Conservation (phyloP, 2,797 vertebrate genomes). For the Aselliscus stoliczkanus region DNA sequence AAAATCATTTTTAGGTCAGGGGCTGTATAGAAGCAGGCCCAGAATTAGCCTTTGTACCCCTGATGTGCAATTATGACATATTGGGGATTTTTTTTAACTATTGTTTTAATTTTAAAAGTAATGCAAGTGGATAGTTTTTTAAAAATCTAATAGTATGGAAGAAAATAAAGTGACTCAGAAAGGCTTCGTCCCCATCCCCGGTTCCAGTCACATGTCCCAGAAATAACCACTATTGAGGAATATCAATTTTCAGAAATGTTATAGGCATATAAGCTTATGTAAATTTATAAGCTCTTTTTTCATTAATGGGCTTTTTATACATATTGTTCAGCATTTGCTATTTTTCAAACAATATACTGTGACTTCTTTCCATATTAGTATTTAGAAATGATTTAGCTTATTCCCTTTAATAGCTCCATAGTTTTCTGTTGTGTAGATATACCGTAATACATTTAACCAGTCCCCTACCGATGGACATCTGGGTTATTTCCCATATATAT, state of each 20-base stretch:
- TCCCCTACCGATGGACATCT: not conserved
- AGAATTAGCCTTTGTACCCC: not conserved
- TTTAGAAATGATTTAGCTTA: not conserved
- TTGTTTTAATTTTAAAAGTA: conserved; percentile 41
- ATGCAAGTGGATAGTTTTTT: conserved; percentile 6
- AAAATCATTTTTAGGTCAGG: not conserved
- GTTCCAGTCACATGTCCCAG: not conserved
- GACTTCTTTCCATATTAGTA: not conserved
- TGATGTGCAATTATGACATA: not conserved
- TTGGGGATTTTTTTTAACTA: not conserved
- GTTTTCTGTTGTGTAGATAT: not conserved
- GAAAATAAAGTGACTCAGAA: conserved; percentile 38
- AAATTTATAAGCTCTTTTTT: conserved; percentile 13
- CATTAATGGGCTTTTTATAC: not conserved
- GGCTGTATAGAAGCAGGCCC: not conserved
- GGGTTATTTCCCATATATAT: not conserved
- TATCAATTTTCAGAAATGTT: conserved; percentile 35
- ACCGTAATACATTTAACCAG: not conserved
- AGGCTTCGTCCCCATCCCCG: not conserved
- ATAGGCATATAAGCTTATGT: not conserved
- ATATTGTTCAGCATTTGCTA: not conserved
- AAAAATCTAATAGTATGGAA: not conserved
- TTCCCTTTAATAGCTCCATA: not conserved
- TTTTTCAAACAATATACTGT: not conserved
- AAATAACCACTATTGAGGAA: conserved; percentile 19